Evolutionary conservation across 2,888 invertebrate genomes (phyloP), one percentile per base, ranked within the genome.

Genomic region (Gonocerus acuteangulatus): DNA sequence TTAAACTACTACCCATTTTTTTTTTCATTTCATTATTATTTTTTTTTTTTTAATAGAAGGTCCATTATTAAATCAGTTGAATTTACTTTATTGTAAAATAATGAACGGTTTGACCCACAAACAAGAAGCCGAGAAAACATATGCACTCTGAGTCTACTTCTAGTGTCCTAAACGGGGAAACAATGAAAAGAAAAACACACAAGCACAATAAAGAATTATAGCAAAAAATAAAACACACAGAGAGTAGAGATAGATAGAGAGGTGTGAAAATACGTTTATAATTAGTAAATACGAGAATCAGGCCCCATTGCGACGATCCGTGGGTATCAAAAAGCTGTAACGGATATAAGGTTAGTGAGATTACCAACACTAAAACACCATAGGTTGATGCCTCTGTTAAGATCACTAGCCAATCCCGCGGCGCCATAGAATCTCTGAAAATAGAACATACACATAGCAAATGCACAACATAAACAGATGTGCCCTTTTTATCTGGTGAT

Each of bases 341-440:
- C 65, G 65, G 63, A 65, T 65, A 65, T 65, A 63, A 57, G 65
- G 65, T 65, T 65, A 65, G 65, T 65, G 65, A 65, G 63, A 52
- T 65, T 65, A 65, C 65, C 65, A 65, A 65, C 65, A 65, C 65
- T 65, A 65, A 65, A 63, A 65, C 65, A 65, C 65, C 65, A 62
- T 62, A 62, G 64, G 65, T 54, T 65, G 65, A 62, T 59, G 54
- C 65, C 60, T 65, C 65, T 60, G 63, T 61, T 60, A 51, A 34
- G 44, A 32, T 56, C 57, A 42, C 61, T 65, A 63, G 61, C 65
- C 65, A 56, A 60, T 65, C 58, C 58, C 65, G 54, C 56, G 62
- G 47, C 63, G 65, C 61, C 65, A 65, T 59, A 34, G 60, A 54
- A 52, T 54, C 59, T 65, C 65, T 65, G 65, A 65, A 65, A 65